Evolutionary conservation across 2,888 invertebrate species (phyloP).

Genomic region (Habrosyne pyritoides): DNA sequence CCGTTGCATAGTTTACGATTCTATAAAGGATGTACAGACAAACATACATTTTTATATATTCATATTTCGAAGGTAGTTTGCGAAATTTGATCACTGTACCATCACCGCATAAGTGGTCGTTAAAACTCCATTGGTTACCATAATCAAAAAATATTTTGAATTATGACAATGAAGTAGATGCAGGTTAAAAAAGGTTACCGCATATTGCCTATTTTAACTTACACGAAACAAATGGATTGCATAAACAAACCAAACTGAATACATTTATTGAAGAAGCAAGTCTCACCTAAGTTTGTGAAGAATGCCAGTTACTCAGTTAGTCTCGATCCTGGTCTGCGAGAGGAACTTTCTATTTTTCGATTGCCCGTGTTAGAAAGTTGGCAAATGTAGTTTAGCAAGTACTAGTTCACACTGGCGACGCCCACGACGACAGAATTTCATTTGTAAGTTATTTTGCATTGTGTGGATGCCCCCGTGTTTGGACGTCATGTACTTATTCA

Average conservation of each 20-base stretch:
- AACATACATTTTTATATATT: too few species aligned
- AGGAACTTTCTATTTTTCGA: conserved; percentile 80
- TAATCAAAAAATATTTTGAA: too few species aligned
- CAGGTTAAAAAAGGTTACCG: too few species aligned
- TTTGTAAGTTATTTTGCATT: conserved; percentile 66
- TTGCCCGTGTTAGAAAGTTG: conserved; percentile 78
- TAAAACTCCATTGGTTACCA: too few species aligned
- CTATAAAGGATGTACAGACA: too few species aligned
- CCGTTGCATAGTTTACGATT: too few species aligned
- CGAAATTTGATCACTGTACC: too few species aligned
- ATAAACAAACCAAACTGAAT: conserved; percentile 63
- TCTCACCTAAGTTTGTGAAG: conserved; percentile 72
- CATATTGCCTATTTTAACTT: not conserved
- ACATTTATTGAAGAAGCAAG: conserved; percentile 61
- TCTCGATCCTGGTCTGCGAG: conserved; percentile 55
- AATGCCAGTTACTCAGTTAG: conserved; percentile 79
- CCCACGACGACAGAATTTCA: conserved; percentile 62
- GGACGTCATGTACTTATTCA: conserved; percentile 21
- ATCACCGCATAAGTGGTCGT: too few species aligned
- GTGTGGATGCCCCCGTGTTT: conserved; percentile 35
- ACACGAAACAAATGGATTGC: conserved; percentile 42
- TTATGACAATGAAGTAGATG: too few species aligned
- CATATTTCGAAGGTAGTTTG: too few species aligned
- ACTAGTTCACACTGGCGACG: conserved; percentile 64
- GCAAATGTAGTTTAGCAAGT: conserved; percentile 67